A percentile compares a stretch with the other conserved stretches of the same genome.
Evolutionary conservation across 2,797 vertebrate genomes (phyloP).

Genomic region (Lophotriccus pileatus): DNA sequence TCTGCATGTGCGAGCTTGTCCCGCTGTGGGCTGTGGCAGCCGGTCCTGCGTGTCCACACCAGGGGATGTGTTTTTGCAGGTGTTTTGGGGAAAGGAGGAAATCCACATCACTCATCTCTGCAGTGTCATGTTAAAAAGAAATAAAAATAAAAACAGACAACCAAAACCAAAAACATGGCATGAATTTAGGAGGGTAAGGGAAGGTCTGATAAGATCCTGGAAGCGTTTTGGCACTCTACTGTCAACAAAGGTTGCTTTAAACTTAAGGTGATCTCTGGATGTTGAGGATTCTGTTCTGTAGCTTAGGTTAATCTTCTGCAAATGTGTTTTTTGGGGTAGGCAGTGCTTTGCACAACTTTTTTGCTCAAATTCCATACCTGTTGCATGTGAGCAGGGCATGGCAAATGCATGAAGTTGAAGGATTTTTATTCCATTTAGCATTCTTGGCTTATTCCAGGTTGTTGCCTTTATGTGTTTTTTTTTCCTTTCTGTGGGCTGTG

Average conservation of each 20-base stretch:
- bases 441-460: not conserved
- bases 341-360: not conserved
- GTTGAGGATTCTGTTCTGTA: not conserved
- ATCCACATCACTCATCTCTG: not conserved
- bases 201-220: not conserved
- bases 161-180: not conserved
- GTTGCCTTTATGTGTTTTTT: not conserved
- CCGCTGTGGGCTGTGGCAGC: not conserved
- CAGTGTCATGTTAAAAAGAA: fast-evolving
- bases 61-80: not conserved
- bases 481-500: not conserved
- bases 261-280: not conserved
- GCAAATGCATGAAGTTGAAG: not conserved
- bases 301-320: not conserved
- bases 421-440: not conserved
- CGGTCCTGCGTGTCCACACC: fast-evolving
- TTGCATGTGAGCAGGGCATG: not conserved
- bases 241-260: not conserved
- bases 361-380: not conserved
- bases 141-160: not conserved
- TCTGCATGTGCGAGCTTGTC: not conserved
- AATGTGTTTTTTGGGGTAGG: not conserved
- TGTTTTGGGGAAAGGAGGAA: not conserved
- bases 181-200: not conserved
- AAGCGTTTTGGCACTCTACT: not conserved